Evolutionary conservation across 2,113 vertebrate genomes (phyloP).

Genomic region (Myotis yumanensis): DNA sequence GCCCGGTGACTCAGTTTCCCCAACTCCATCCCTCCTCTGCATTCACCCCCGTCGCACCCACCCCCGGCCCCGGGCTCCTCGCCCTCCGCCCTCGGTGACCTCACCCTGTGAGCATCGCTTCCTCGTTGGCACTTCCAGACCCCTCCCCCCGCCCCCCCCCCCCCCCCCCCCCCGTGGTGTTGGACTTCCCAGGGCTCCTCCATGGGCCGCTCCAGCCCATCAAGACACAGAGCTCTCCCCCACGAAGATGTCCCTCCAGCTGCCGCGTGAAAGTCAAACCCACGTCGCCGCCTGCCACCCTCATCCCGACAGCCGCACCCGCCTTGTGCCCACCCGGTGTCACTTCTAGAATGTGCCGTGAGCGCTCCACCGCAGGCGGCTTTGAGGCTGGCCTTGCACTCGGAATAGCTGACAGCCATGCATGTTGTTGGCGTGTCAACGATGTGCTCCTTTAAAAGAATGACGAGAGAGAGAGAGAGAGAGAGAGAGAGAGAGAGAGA

Average conservation of each 20-base stretch:
- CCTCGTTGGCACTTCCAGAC: rapidly evolving
- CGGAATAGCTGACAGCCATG: too few relatives aligned
- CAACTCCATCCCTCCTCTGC: rapidly evolving
- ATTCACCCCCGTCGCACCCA: rapidly evolving
- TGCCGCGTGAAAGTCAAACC: too few relatives aligned
- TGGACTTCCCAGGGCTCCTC: background rate
- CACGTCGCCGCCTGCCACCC: rapidly evolving
- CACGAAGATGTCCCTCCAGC: too few relatives aligned
- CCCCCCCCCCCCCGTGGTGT: too few relatives aligned
- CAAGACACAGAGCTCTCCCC: background rate
- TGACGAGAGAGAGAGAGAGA: too few relatives aligned
- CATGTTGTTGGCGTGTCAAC: too few relatives aligned
- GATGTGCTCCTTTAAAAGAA: too few relatives aligned
- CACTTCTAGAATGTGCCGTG: too few relatives aligned
- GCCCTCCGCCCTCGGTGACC: background rate
- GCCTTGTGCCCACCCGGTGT: too few relatives aligned
- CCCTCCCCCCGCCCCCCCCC: rapidly evolving
- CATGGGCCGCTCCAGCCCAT: background rate
- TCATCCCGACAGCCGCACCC: too few relatives aligned
- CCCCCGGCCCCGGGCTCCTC: rapidly evolving
- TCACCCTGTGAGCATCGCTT: background rate
- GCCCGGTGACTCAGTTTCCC: background rate
- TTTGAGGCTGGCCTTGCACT: background rate
- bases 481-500: too few relatives aligned
- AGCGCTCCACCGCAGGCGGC: too few relatives aligned